phyloP scores from a whole-genome alignment of 2,113 vertebrate genomes.

The Sylvilagus bachmani region DNA sequence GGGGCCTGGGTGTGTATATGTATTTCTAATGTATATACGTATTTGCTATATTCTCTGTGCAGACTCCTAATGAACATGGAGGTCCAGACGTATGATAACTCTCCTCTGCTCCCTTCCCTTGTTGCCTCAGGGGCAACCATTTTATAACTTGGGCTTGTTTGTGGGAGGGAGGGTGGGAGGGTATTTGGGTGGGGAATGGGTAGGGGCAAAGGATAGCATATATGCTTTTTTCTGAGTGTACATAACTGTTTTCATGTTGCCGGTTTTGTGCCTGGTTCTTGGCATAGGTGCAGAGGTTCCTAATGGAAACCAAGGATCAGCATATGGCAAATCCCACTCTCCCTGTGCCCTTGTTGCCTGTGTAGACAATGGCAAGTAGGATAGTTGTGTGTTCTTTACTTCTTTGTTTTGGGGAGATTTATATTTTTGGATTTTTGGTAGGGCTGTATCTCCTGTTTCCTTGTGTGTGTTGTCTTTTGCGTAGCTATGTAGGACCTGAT shows the following conservation, averaged over 20 bases:
- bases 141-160: slow-evolving; percentile 47
- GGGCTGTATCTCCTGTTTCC: slow-evolving; percentile 22
- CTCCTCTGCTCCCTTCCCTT: slow-evolving; percentile 66
- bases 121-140: slow-evolving; percentile 62
- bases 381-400: slow-evolving; percentile 35
- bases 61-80: slow-evolving; percentile 50
- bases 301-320: slow-evolving; percentile 31
- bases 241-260: slow-evolving; percentile 30
- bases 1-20: background rate
- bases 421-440: slow-evolving; percentile 65
- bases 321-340: slow-evolving; percentile 38
- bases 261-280: slow-evolving; percentile 43
- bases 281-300: background rate
- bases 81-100: slow-evolving; percentile 81
- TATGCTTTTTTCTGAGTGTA: slow-evolving; percentile 56
- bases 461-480: slow-evolving; percentile 23
- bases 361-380: slow-evolving; percentile 9
- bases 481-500: background rate
- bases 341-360: slow-evolving; percentile 26
- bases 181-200: background rate
- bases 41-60: slow-evolving; percentile 55
- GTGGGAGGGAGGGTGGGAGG: background rate
- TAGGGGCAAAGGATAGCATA: background rate
- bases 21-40: slow-evolving; percentile 66
- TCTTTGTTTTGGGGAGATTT: slow-evolving; percentile 23